These are phyloP conservation scores for Pseudoatta argentina DNA, from an alignment of 1,140 invertebrate species.

Conservation along the genomic window DNA sequence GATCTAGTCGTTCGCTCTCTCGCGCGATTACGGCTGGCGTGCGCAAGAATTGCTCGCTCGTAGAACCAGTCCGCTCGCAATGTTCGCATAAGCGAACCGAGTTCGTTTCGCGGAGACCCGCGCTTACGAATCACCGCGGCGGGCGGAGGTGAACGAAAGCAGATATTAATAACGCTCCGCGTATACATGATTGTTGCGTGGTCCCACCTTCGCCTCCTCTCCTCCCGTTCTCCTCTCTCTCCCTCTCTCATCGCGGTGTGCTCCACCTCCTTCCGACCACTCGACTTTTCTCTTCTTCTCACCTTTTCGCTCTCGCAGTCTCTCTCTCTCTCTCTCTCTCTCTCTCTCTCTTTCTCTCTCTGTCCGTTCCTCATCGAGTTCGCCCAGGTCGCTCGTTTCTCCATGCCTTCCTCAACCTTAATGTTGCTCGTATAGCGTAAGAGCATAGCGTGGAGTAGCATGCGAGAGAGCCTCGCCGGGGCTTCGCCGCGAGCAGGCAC, in stretches of 20 bases:
- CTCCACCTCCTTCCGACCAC: conserved; percentile 67
- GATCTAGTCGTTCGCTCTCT: neutral
- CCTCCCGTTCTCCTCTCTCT: conserved; percentile 6
- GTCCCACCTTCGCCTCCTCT: conserved; percentile 70
- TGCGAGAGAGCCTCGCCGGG: conserved; percentile 79
- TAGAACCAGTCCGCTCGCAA: conserved; percentile 46
- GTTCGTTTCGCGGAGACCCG: conserved; percentile 28
- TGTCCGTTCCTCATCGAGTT: conserved; percentile 63
- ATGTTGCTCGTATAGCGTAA: conserved; percentile 79
- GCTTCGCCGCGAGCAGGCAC: conserved; percentile 84
- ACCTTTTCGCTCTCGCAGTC: conserved; percentile 63
- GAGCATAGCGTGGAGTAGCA: conserved; percentile 80
- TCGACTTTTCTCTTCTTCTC: conserved; percentile 62
- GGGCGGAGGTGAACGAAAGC: conserved; percentile 71
- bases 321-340: conserved; percentile 1
- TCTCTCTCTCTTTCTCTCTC: conserved; percentile 67
- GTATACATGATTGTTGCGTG: conserved; percentile 81
- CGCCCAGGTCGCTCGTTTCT: conserved; percentile 63
- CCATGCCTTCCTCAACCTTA: conserved; percentile 80
- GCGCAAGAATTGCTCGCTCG: neutral
- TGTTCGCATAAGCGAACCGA: conserved; percentile 18
- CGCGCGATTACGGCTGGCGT: conserved; percentile 18
- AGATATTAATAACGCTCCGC: conserved; percentile 83
- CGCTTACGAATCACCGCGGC: conserved; percentile 74
- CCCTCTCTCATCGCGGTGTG: conserved; percentile 18